Conservation (phyloP, 2,888 invertebrate genomes). For the Mystacides longicornis region DNA sequence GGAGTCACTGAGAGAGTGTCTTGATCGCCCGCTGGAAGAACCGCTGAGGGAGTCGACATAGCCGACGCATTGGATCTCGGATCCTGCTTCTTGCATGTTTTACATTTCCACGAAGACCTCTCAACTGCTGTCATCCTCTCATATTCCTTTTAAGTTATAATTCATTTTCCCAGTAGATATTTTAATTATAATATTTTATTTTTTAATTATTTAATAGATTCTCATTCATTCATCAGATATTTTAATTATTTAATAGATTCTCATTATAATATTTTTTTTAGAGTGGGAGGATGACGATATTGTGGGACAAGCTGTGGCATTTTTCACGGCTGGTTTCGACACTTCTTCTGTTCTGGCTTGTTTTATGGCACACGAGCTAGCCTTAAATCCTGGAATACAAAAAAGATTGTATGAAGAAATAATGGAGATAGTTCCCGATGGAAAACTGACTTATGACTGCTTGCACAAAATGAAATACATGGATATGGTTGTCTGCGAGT, state of each 20-base stretch:
- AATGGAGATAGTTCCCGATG: conserved; percentile 26
- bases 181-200: neutral
- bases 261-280: conserved; percentile 13
- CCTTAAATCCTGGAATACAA: conserved; percentile 34
- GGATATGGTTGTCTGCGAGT: neutral
- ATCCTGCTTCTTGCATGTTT: no score
- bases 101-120: no score
- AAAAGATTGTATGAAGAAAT: conserved; percentile 33
- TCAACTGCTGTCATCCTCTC: no score
- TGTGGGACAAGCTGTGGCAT: conserved; percentile 33
- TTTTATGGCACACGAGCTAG: conserved; percentile 34
- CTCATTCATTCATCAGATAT: conserved; percentile 25
- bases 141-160: no score
- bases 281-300: conserved; percentile 33
- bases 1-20: no score
- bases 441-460: neutral
- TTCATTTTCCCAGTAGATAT: no score
- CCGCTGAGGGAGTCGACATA: no score
- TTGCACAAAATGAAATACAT: neutral
- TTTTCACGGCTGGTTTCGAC: conserved; percentile 36
- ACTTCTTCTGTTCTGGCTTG: conserved; percentile 33
- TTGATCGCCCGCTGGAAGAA: no score
- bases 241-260: neutral
- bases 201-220: conserved; percentile 30
- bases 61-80: no score